A percentile compares a stretch with the other conserved stretches of the same genome.
Conservation (phyloP, 2,797 vertebrate genomes). For the Neosalanx taihuensis region DNA sequence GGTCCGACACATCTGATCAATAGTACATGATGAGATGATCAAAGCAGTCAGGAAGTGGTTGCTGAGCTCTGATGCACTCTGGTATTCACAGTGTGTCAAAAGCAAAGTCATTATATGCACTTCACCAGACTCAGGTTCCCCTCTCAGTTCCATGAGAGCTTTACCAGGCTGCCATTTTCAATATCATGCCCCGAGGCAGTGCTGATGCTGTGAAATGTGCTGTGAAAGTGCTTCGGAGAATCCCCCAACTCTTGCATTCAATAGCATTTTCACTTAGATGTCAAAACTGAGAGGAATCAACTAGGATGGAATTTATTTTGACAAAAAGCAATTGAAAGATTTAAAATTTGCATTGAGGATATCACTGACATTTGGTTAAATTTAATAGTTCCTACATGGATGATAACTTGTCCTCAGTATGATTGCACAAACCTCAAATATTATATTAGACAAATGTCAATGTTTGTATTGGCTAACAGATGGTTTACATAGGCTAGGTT, state of each 20-base stretch:
- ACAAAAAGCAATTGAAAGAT: conserved; percentile 36
- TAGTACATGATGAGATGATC: conserved; percentile 47
- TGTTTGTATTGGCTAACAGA: conserved; percentile 12
- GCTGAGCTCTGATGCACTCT: conserved; percentile 38
- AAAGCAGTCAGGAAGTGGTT: conserved; percentile 43
- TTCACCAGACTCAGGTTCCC: conserved; percentile 57
- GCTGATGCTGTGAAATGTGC: conserved; percentile 68
- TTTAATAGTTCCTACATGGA: conserved; percentile 29
- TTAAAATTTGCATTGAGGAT: conserved; percentile 47
- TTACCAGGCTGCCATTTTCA: conserved; percentile 56
- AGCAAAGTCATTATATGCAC: conserved; percentile 63
- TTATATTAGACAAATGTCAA: conserved; percentile 20
- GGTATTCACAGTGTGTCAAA: conserved; percentile 48
- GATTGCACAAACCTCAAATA: conserved; percentile 15
- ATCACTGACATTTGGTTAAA: conserved; percentile 53
- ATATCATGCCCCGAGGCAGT: conserved; percentile 59
- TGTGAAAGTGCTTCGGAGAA: conserved; percentile 65
- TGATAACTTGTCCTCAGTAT: conserved; percentile 6
- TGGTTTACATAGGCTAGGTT: conserved; percentile 12
- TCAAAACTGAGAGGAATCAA: conserved; percentile 46
- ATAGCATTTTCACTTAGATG: conserved; percentile 54
- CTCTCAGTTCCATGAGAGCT: conserved; percentile 50
- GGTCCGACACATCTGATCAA: conserved; percentile 31
- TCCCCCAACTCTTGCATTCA: conserved; percentile 55
- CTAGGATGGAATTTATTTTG: conserved; percentile 52